Conservation (phyloP, 2,797 vertebrate genomes). For the Tenualosa ilisha region DNA sequence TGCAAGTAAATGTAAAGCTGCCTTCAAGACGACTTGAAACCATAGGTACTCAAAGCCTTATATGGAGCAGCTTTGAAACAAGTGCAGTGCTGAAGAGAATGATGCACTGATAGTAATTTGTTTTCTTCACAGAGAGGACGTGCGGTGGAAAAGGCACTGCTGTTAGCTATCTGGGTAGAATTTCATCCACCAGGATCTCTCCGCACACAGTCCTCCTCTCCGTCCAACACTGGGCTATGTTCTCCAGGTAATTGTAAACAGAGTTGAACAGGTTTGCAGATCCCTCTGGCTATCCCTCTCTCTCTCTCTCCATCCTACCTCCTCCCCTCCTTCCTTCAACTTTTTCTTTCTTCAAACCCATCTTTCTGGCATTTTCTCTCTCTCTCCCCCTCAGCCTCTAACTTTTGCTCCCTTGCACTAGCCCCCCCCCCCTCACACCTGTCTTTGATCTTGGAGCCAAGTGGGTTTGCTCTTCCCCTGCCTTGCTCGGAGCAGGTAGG, state of each 20-base stretch:
- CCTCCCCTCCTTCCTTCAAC: neutral
- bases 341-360: neutral
- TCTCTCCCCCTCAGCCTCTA: neutral
- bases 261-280: neutral
- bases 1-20: neutral
- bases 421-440: neutral
- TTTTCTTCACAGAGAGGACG: neutral
- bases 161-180: neutral
- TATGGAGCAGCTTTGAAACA: neutral
- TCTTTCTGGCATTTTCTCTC: neutral
- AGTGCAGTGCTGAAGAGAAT: neutral
- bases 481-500: constrained; percentile 41
- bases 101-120: neutral
- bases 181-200: neutral
- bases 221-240: neutral
- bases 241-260: constrained; percentile 21
- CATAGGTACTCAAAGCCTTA: neutral
- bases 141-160: neutral
- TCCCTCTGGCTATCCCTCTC: neutral
- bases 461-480: constrained; percentile 66
- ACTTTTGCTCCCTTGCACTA: neutral
- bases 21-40: neutral
- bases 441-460: constrained; percentile 37
- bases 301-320: neutral
- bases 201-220: neutral